These are phyloP conservation scores for Spondyliosoma cantharus DNA, from an alignment of 2,797 vertebrate species.

Conservation along the genomic window DNA sequence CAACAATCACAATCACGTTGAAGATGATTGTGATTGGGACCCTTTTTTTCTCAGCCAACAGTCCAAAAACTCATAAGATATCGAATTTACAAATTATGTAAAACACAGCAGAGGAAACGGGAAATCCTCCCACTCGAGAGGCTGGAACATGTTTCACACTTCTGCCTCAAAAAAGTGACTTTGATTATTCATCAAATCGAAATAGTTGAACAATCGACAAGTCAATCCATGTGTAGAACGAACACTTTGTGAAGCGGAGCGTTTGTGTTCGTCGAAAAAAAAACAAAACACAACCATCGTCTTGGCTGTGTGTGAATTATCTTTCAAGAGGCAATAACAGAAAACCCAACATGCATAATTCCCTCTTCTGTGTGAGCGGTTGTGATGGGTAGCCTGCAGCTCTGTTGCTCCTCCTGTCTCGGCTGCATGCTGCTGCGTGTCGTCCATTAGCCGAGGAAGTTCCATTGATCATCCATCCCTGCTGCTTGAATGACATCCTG, in stretches of 20 bases:
- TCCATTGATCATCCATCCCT: slow-evolving; percentile 6
- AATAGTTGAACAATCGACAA: not conserved
- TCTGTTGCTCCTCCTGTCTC: not conserved
- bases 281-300: too few relatives aligned
- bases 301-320: not conserved
- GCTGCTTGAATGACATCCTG: slow-evolving; percentile 24
- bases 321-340: slow-evolving; percentile 1
- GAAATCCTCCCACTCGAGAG: not conserved
- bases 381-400: slow-evolving; percentile 8
- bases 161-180: not conserved
- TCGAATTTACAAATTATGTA: not conserved
- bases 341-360: slow-evolving; percentile 5
- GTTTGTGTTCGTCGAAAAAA: not conserved
- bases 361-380: not conserved
- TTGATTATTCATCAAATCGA: not conserved
- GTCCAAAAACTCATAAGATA: not conserved
- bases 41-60: not conserved
- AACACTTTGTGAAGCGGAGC: not conserved
- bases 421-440: not conserved
- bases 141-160: not conserved
- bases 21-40: too few relatives aligned
- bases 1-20: not conserved
- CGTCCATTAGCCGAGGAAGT: slow-evolving; percentile 5
- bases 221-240: not conserved
- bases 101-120: not conserved